Conservation (phyloP, 2,797 vertebrate species). For the Trematomus bernacchii region DNA sequence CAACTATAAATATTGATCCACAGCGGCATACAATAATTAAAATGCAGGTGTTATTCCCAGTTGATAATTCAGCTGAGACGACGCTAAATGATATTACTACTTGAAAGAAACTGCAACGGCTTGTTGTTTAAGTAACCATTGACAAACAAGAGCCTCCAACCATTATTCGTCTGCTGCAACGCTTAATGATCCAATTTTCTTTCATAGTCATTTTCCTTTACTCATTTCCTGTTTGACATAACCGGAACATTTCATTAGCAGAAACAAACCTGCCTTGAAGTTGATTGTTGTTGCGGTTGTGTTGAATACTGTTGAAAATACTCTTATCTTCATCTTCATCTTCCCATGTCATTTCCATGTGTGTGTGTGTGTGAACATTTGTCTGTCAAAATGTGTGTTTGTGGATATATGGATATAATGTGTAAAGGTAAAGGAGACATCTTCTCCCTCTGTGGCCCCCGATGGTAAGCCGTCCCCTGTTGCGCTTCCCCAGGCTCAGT, state of each 20-base stretch:
- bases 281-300: conserved; percentile 8
- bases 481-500: conserved; percentile 41
- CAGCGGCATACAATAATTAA: background rate
- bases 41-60: conserved; percentile 9
- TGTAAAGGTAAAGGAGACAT: conserved; percentile 75
- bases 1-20: conserved; percentile 5
- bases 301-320: conserved; percentile 35
- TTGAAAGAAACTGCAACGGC: conserved; percentile 26
- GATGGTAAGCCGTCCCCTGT: conserved; percentile 62
- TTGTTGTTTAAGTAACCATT: conserved; percentile 45
- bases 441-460: conserved; percentile 55
- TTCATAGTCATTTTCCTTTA: conserved; percentile 35
- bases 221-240: conserved; percentile 64
- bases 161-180: conserved; percentile 32
- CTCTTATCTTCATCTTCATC: conserved; percentile 32
- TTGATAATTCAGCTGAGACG: conserved; percentile 18
- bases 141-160: conserved; percentile 46
- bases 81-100: conserved; percentile 25
- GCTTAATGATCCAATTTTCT: conserved; percentile 56
- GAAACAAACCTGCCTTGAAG: conserved; percentile 6
- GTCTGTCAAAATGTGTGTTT: conserved; percentile 46
- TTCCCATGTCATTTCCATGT: conserved; percentile 41
- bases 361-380: conserved; percentile 40
- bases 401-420: conserved; percentile 46
- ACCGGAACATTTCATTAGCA: conserved; percentile 49